Percentiles rank a stretch among this genome's conserved stretches.
Conservation (phyloP, 2,797 vertebrate species). For the Epinephelus malabaricus region DNA sequence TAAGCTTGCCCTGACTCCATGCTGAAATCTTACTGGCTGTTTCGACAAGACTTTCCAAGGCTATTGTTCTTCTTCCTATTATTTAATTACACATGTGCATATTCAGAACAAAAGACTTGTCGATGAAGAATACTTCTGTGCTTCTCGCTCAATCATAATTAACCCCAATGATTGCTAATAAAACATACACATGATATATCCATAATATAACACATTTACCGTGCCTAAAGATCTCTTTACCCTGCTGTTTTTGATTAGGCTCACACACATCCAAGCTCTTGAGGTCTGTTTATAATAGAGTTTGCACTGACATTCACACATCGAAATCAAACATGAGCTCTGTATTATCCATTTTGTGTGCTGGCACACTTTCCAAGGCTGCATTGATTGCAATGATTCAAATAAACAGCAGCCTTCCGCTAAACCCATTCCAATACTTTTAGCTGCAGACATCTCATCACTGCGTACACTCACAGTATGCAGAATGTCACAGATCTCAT, state of each 20-base stretch:
- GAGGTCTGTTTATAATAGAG: slow-evolving; percentile 23
- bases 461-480: not conserved
- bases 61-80: too few relatives aligned
- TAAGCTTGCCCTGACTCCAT: too few relatives aligned
- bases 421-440: not conserved
- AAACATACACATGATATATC: not conserved
- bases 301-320: not conserved
- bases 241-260: not conserved
- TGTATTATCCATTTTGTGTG: not conserved
- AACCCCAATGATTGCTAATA: not conserved
- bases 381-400: slow-evolving; percentile 18
- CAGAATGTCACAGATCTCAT: slow-evolving; percentile 8
- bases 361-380: slow-evolving; percentile 20
- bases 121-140: not conserved
- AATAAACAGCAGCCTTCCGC: slow-evolving; percentile 6
- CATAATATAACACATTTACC: not conserved
- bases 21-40: too few relatives aligned
- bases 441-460: not conserved
- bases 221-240: not conserved
- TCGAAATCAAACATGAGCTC: slow-evolving; percentile 4
- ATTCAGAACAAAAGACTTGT: not conserved
- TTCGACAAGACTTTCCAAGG: too few relatives aligned
- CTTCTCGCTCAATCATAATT: slow-evolving; percentile 1
- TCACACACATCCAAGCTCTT: not conserved
- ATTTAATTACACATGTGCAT: too few relatives aligned